Percentiles rank a stretch among this genome's conserved stretches.
Conservation (phyloP, 2,888 invertebrate genomes). For the Eremobia ochroleuca region DNA sequence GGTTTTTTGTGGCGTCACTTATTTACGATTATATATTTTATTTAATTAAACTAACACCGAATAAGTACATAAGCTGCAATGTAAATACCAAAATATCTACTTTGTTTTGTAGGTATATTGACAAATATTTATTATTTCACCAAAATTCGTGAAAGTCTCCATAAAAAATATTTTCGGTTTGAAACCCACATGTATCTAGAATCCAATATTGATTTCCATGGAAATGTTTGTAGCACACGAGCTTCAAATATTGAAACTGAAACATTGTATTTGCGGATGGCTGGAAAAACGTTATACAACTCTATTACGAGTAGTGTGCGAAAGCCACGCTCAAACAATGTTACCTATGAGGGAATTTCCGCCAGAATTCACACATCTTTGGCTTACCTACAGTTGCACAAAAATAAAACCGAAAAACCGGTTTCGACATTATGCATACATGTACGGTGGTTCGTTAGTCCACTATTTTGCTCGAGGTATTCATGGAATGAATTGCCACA, state of each 20-base stretch:
- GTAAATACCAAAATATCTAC: neutral
- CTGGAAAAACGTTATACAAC: slow-evolving; percentile 21
- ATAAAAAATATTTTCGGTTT: slow-evolving; percentile 16
- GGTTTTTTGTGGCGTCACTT: neutral
- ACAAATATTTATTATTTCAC: neutral
- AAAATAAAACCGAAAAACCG: slow-evolving; percentile 42
- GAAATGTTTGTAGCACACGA: slow-evolving; percentile 10
- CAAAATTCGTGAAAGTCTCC: neutral
- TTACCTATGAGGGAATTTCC: neutral
- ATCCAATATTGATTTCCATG: slow-evolving; percentile 41
- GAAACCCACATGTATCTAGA: slow-evolving; percentile 9
- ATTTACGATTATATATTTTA: neutral
- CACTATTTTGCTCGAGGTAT: slow-evolving; percentile 70
- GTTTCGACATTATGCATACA: slow-evolving; percentile 60
- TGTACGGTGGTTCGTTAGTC: slow-evolving; percentile 73
- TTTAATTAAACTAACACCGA: neutral
- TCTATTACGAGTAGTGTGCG: slow-evolving; percentile 14
- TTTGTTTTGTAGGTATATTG: neutral
- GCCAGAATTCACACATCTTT: slow-evolving; percentile 21
- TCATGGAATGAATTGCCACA: slow-evolving; percentile 64
- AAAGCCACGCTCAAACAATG: slow-evolving; percentile 27
- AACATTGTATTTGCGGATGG: neutral
- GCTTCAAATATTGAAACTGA: slow-evolving; percentile 37
- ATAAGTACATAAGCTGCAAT: too few relatives aligned
- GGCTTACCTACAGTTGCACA: neutral